These are phyloP conservation scores for Smutsia temminckii DNA, from an alignment of 2,797 vertebrate species.

Conservation along the genomic window DNA sequence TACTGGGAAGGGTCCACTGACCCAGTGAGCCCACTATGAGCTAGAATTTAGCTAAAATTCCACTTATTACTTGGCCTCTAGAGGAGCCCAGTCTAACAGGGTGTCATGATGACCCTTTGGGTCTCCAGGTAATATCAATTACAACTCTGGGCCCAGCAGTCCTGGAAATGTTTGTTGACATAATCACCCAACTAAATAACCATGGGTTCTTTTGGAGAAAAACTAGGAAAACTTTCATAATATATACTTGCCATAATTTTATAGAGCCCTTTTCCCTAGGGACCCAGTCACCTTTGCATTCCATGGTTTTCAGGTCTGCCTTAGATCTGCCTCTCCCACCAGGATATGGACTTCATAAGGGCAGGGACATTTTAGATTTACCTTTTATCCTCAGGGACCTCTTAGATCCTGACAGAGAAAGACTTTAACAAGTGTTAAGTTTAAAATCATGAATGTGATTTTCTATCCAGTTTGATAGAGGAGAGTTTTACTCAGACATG, in stretches of 20 bases:
- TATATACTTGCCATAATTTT: not conserved
- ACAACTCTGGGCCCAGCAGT: not conserved
- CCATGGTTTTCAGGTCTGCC: not conserved
- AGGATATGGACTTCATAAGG: not conserved
- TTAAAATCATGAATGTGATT: conserved; percentile 1
- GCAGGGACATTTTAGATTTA: not conserved
- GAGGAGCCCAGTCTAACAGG: not conserved
- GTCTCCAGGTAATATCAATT: not conserved
- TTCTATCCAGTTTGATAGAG: not conserved
- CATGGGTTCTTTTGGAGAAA: not conserved
- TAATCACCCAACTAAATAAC: not conserved
- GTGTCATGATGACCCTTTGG: not conserved
- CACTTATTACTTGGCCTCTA: not conserved
- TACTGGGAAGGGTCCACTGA: not conserved
- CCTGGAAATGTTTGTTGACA: not conserved
- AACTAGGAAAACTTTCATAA: not conserved
- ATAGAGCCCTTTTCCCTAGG: not conserved
- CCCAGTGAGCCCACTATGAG: not conserved
- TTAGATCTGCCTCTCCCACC: not conserved
- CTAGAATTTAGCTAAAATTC: not conserved
- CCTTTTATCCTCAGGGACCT: not conserved
- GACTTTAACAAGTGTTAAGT: not conserved
- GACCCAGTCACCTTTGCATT: not conserved
- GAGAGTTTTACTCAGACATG: not conserved
- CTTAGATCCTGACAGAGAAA: not conserved